These are phyloP conservation scores for Philaethria dido DNA, from an alignment of 2,888 invertebrate genomes.

Conservation along the genomic window DNA sequence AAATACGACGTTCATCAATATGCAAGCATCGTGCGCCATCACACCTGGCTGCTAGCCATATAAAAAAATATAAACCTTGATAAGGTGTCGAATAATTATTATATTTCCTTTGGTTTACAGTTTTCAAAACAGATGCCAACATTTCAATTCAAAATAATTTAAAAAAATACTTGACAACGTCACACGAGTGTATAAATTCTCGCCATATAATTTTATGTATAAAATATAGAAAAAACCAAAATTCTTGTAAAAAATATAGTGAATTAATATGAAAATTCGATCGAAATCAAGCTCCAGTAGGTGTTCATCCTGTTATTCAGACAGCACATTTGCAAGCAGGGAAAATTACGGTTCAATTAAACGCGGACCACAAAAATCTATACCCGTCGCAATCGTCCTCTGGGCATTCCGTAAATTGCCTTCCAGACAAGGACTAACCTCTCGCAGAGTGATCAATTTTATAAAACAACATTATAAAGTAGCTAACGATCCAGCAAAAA, in stretches of 20 bases:
- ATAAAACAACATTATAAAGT: constrained; percentile 59
- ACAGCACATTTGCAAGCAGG: constrained; percentile 23
- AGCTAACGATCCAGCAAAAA: constrained; percentile 50
- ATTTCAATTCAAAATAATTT: background rate
- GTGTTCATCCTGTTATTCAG: constrained; percentile 29
- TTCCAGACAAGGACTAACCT: constrained; percentile 57
- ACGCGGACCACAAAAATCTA: constrained; percentile 51
- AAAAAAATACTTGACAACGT: constrained; percentile 12
- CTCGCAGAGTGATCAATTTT: constrained; percentile 59
- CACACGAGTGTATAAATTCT: background rate
- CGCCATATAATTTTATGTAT: background rate
- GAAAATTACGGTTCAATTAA: constrained; percentile 51
- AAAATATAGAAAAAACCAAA: constrained; percentile 5
- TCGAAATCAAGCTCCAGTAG: constrained; percentile 15
- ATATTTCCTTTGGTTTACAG: background rate
- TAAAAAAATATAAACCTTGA: background rate
- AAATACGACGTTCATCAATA: too few species aligned
- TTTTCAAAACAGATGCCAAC: background rate
- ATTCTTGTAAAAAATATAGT: constrained; percentile 5
- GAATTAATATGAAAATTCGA: constrained; percentile 12
- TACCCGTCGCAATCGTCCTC: constrained; percentile 63
- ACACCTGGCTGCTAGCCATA: background rate
- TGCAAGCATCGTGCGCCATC: too few species aligned
- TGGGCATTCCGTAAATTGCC: constrained; percentile 67
- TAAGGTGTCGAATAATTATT: background rate